phyloP scores from a whole-genome alignment of 2,888 invertebrate species.

The Trichogramma evanescens region DNA sequence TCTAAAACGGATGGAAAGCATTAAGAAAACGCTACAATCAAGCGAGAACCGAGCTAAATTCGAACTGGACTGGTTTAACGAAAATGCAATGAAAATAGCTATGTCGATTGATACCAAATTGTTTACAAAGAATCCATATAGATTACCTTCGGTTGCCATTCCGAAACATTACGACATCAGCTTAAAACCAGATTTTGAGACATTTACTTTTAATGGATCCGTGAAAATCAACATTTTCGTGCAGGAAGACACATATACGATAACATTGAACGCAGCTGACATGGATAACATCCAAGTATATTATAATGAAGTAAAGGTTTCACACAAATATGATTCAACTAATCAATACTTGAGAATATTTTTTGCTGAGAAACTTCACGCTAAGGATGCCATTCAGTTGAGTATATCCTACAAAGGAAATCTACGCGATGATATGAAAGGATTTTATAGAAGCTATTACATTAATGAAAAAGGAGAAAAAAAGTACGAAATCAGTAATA shows the following conservation, averaged over 20 bases:
- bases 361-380: slow-evolving; percentile 40
- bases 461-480: slow-evolving; percentile 29
- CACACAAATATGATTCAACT: slow-evolving; percentile 30
- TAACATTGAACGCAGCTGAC: slow-evolving; percentile 50
- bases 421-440: slow-evolving; percentile 56
- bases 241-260: slow-evolving; percentile 32
- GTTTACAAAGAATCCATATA: slow-evolving; percentile 38
- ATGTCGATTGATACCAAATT: slow-evolving; percentile 27
- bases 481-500: slow-evolving; percentile 48
- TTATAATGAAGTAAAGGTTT: background rate
- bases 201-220: slow-evolving; percentile 47
- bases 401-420: slow-evolving; percentile 54
- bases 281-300: slow-evolving; percentile 36
- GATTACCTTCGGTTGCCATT: slow-evolving; percentile 48
- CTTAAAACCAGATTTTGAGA: slow-evolving; percentile 49
- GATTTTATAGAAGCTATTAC: slow-evolving; percentile 59
- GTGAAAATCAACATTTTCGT: slow-evolving; percentile 48
- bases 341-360: slow-evolving; percentile 52
- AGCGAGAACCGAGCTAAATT: slow-evolving; percentile 20
- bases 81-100: slow-evolving; percentile 27
- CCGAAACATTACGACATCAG: slow-evolving; percentile 53
- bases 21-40: slow-evolving; percentile 3
- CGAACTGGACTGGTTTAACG: slow-evolving; percentile 33
- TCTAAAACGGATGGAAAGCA: background rate
- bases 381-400: slow-evolving; percentile 46